A percentile compares a stretch with the other conserved stretches of the same genome.
Conservation (phyloP, 2,113 vertebrate genomes). For the Pogona vitticeps region DNA sequence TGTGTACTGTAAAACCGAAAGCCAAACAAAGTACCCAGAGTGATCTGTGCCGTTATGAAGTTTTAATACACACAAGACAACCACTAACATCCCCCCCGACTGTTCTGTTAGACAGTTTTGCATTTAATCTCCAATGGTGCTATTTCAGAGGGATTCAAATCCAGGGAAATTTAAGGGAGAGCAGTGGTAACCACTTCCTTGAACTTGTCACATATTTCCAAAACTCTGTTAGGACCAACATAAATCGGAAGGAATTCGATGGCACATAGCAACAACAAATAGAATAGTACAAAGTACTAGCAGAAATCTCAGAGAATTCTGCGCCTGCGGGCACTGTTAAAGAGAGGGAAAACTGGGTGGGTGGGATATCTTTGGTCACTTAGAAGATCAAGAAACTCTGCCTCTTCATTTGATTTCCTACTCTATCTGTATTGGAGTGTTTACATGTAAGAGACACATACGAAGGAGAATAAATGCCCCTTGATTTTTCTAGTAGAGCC, state of each 20-base stretch:
- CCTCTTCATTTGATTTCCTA: too few species aligned
- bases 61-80: slow-evolving; percentile 52
- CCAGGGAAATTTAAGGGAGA: too few species aligned
- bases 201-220: too few species aligned
- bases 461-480: too few species aligned
- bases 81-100: slow-evolving; percentile 44
- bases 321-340: neutral
- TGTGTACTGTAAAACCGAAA: slow-evolving; percentile 47
- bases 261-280: neutral
- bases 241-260: too few species aligned
- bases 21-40: slow-evolving; percentile 49
- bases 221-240: too few species aligned
- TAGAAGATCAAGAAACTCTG: neutral
- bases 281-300: rapidly evolving
- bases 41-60: slow-evolving; percentile 62
- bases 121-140: neutral
- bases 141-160: slow-evolving; percentile 3
- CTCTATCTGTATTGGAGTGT: too few species aligned
- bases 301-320: neutral
- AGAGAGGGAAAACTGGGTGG: neutral
- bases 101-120: slow-evolving; percentile 2
- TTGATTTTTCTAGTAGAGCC: too few species aligned
- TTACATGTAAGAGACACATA: too few species aligned
- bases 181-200: too few species aligned
- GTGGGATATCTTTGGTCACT: too few species aligned